Base-by-base conservation (phyloP, 2,797 vertebrate species). In the Aphelocoma californica region DNA sequence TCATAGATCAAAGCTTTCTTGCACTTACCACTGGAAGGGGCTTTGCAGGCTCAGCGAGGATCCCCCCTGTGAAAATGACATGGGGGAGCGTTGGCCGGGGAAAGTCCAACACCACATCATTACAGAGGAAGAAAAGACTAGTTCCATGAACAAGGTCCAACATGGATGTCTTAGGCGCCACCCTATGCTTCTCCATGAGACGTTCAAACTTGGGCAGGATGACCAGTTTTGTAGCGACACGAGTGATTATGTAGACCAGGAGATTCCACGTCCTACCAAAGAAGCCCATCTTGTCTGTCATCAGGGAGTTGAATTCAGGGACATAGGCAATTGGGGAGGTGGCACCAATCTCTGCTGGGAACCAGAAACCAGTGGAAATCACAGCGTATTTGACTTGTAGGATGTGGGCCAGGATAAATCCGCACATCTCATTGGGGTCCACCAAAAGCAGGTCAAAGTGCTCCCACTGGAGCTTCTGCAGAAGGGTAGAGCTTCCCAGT, bases 301-400 rank as follows among this genome's bases (percentile, higher is more conserved):
- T 92, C 58, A 97, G 84, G 36, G 97, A 98, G 82, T 98, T 97
- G 90, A 98, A 98, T 70, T 98, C 97, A 0, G 97, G 97, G 21
- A 98, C 97, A 24, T 98, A 98, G 40, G 97, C 85, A 61, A 98
- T 26, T 3, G 97, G 97, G 3, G 97, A 97, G 7, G 96, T 93
- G 5, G 97, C 97, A 50, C 96, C 96, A 78, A 97, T 97, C 86
- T 97, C 97, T 0, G 97, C 97, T 75, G 97, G 97, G 79, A 97
- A 97, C 97, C 97, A 97, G 91, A 97, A 97, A 36, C 97, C 97
- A 16, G 97, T 97, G 81, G 97, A 97, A 81, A 97, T 95, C 19
- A 95, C 95, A 67, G 93, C 94, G 20, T 97, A 97, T 66, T 87
- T 96, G 44, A 97, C 36, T 0, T 6, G 91, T 14, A 97, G 91